phyloP scores from a whole-genome alignment of 2,888 invertebrate species.

The Oxyteleia sp. region DNA sequence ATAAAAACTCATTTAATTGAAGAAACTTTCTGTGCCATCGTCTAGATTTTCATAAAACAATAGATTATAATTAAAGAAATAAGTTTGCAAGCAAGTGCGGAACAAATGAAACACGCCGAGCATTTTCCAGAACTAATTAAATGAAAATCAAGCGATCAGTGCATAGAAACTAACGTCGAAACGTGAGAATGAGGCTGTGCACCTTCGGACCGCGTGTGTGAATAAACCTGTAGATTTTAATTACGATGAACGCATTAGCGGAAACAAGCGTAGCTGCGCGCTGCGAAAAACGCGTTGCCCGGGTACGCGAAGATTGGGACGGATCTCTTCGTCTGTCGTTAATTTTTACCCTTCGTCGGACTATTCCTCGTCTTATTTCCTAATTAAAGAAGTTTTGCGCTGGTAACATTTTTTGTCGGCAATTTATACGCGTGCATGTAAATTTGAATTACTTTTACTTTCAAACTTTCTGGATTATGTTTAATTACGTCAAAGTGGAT shows the following conservation, averaged over 20 bases:
- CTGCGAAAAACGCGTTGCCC: constrained; percentile 30
- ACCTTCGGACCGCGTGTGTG: constrained; percentile 75
- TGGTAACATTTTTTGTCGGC: constrained; percentile 9
- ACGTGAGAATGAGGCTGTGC: constrained; percentile 85
- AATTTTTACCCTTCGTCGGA: constrained; percentile 17
- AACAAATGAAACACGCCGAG: constrained; percentile 73
- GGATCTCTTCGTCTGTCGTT: constrained; percentile 6
- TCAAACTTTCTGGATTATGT: constrained; percentile 15
- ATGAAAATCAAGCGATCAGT: constrained; percentile 75
- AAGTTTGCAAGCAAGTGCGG: constrained; percentile 66
- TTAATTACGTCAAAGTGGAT: constrained; percentile 8
- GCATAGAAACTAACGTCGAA: constrained; percentile 74
- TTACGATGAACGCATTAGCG: constrained; percentile 71
- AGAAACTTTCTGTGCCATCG: constrained; percentile 66
- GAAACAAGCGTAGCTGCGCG: constrained; percentile 50
- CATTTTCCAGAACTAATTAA: constrained; percentile 79
- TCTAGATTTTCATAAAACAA: constrained; percentile 70
- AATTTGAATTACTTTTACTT: constrained; percentile 55
- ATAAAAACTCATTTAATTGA: constrained; percentile 67
- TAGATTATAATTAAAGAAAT: constrained; percentile 73
- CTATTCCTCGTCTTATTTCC: constrained; percentile 42
- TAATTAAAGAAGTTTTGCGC: constrained; percentile 54
- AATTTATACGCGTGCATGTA: constrained; percentile 17
- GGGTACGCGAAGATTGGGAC: constrained; percentile 28
- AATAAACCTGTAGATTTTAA: constrained; percentile 77